Base-by-base conservation (phyloP, 2,888 invertebrate genomes). In the Gibbula magus region DNA sequence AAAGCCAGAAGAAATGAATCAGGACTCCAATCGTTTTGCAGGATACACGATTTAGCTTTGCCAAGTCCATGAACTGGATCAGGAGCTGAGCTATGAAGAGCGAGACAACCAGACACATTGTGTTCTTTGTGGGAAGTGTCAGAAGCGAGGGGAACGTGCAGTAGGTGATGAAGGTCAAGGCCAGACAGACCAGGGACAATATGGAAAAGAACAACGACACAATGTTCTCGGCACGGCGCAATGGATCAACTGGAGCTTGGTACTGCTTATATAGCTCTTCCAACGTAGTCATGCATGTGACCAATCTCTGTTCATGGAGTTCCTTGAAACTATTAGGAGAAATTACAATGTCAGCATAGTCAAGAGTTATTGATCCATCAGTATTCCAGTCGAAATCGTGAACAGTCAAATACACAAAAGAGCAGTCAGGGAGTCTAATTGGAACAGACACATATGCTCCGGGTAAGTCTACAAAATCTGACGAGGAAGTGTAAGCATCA, bases 91-190 rank as follows among this genome's bases (percentile, higher is more conserved):
- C 82, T 13, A 67, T 13, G 35, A 84, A 79, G 18, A 83, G 75
- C n/a, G 67, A 75, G 25, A 77, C 16, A 29, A 77, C 74, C 29
- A 85, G 66, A 51, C 45, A 75, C 84, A 85, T 84, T n/a, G 80
- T 83, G 74, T 80, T 84, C 20, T 77, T 82, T 3, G 82, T 83
- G 0, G 85, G 84, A 5, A 83, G 78, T 20, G 85, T 79, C 10
- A 80, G 75, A 0, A 85, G 54, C 20, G 74, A 54, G 13, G 77
- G 73, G 56, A 81, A 82, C 13, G 74, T 32, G 0, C 70, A 35
- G 61, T 82, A 85, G 2, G 79, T 81, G 0, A 84, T 7, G 45
- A 85, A 80, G 7, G 83, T 83, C 13, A 82, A n/a, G 13, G 80
- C 16, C 2, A 85, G 77, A 77, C 80, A 82, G 0, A 79, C 10